Evolutionary conservation across 1,140 invertebrate genomes (phyloP), one percentile per base, ranked within the genome.

Genomic region (Homarus americanus): DNA sequence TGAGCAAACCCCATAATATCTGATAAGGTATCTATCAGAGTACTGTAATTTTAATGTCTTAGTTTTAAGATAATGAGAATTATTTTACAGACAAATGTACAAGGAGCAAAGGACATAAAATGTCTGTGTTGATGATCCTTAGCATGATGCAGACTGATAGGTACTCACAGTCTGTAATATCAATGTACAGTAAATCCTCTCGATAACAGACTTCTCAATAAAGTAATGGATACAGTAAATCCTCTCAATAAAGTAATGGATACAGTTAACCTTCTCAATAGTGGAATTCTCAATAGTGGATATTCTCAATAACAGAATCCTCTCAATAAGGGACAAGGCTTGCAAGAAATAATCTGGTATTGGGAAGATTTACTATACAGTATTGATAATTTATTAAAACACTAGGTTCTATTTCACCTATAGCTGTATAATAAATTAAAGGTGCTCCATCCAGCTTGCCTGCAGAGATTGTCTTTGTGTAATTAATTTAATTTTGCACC

Each of bases 371-470:
- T 24, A 58, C 4, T 20, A 24, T 20, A 58, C 5, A 58, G 12
- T 58, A 20, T 58, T 58, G 53, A 58, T 15, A 15, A 58, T 1
- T 58, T 58, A 58, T 58, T 58, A 0, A 58, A 58, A 15, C 32
- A 63, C 15, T 28, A 32, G 2, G 2, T 32, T 28, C 2, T 69
- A 69, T 69, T 7, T 28, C n/a, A 32, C 63, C 9, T 32, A 32
- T 69, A 4, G 24, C 24, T 79, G 49, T 28, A 44, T n/a, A 24
- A 79, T 28, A 79, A 49, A 79, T 75, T 17, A 79, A 79, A 79
- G 76, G 76, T 79, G 76, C 76, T 79, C 76, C 40, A 79, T 79
- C 24, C n/a, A 69, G 12, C 76, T 79, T 79, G 76, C 76, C 76
- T 79, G n/a, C 28, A 79, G 76, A 28, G 40, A 79, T 49, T 79